phyloP scores from a whole-genome alignment of 2,888 invertebrate species.

The Xylota sylvarum region DNA sequence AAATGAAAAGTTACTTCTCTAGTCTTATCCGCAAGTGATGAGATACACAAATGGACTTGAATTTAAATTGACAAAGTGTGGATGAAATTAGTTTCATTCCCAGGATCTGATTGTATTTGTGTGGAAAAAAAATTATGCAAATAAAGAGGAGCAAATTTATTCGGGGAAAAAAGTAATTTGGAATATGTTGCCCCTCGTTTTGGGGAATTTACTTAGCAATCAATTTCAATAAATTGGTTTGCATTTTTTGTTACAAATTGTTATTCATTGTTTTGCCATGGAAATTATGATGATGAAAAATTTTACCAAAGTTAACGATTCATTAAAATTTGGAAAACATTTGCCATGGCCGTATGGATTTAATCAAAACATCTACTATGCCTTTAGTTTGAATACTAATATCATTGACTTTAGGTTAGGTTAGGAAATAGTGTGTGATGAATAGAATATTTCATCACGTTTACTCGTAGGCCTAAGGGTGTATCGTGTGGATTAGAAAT shows the following conservation, averaged over 20 bases:
- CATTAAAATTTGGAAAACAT: neutral
- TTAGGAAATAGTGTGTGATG: no score
- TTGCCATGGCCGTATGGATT: no score
- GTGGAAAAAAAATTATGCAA: conserved; percentile 3
- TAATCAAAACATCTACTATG: no score
- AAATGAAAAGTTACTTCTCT: conserved; percentile 23
- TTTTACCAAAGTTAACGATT: no score
- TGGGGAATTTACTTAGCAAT: neutral
- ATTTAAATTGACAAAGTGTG: neutral
- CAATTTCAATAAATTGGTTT: neutral
- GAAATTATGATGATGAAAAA: neutral
- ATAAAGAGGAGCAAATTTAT: neutral
- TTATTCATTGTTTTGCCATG: neutral
- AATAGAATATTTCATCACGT: no score
- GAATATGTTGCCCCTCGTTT: neutral
- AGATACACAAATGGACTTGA: conserved; percentile 10
- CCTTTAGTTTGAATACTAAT: no score
- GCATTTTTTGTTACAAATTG: neutral
- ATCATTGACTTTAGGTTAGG: no score
- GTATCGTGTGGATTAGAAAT: no score
- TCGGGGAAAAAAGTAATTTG: conserved; percentile 2
- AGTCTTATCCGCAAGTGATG: neutral
- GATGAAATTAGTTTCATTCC: neutral
- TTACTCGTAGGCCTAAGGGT: no score
- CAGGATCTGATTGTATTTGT: neutral